These are phyloP conservation scores for Hypena proboscidalis DNA, from an alignment of 2,888 invertebrate species.

Conservation along the genomic window DNA sequence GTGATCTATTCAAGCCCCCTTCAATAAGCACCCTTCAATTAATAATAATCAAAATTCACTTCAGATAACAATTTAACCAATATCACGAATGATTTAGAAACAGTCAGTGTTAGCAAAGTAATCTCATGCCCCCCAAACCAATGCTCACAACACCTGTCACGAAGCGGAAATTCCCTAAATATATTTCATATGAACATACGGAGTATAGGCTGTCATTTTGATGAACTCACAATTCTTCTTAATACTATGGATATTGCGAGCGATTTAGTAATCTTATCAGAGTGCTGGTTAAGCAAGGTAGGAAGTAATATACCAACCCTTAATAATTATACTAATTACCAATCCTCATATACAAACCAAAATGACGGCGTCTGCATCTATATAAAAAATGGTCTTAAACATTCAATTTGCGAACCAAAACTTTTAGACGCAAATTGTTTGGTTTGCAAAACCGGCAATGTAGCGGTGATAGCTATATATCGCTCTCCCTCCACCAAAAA, in stretches of 20 bases:
- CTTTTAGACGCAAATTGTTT: neutral
- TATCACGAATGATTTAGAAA: neutral
- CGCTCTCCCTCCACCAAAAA: too few relatives aligned
- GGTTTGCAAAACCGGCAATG: neutral
- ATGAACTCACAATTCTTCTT: neutral
- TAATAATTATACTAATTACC: neutral
- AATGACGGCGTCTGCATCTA: neutral
- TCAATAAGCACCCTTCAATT: too few relatives aligned
- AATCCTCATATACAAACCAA: neutral
- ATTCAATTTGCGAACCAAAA: neutral
- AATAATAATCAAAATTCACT: too few relatives aligned
- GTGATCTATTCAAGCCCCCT: too few relatives aligned
- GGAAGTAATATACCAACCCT: neutral
- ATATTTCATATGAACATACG: neutral
- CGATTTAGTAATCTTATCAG: neutral
- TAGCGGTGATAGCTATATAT: too few relatives aligned
- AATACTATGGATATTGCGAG: neutral
- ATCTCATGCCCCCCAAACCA: too few relatives aligned
- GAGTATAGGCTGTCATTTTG: neutral
- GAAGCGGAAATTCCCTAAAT: too few relatives aligned
- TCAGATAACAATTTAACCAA: neutral
- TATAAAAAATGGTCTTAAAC: neutral
- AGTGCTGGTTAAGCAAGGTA: neutral
- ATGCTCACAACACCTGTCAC: too few relatives aligned
- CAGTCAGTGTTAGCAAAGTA: neutral